Evolutionary conservation across 1,140 invertebrate species (phyloP).

Genomic region (Babylonia areolata): DNA sequence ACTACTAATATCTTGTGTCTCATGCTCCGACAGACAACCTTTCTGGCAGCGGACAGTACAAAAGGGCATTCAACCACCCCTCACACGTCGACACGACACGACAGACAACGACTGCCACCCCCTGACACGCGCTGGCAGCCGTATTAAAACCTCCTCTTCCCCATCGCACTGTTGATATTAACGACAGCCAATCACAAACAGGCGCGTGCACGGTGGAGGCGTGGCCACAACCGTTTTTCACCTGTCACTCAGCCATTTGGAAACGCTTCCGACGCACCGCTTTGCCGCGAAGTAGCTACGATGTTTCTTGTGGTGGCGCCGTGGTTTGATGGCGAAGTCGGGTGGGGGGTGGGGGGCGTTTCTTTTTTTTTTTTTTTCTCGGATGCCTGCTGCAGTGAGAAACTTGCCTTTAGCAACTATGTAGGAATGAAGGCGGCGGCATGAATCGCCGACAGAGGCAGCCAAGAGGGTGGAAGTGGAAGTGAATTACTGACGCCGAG

Average conservation of each 20-base stretch:
- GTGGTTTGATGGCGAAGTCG: too few relatives aligned
- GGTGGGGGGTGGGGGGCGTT: slow-evolving; percentile 3
- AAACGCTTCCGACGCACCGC: background rate
- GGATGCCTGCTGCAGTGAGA: background rate
- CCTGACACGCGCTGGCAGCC: slow-evolving; percentile 33
- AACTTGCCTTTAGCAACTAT: too few relatives aligned
- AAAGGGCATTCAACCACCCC: too few relatives aligned
- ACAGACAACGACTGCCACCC: too few relatives aligned
- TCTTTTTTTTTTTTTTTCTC: background rate
- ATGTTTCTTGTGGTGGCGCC: slow-evolving; percentile 22
- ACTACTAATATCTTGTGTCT: too few relatives aligned
- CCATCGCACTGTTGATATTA: background rate
- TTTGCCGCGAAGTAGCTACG: background rate
- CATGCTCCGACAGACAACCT: too few relatives aligned
- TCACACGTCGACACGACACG: too few relatives aligned
- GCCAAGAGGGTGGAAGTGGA: too few relatives aligned
- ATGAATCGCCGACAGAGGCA: too few relatives aligned
- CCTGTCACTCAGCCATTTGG: slow-evolving; percentile 24
- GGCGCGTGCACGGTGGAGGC: background rate
- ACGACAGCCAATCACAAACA: background rate
- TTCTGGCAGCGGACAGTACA: too few relatives aligned
- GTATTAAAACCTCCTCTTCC: background rate
- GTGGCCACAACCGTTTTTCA: background rate
- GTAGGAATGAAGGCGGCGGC: too few relatives aligned
- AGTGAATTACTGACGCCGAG: too few relatives aligned